These are phyloP conservation scores for Rhagologus leucostigma DNA, from an alignment of 2,113 vertebrate species.

Conservation along the genomic window DNA sequence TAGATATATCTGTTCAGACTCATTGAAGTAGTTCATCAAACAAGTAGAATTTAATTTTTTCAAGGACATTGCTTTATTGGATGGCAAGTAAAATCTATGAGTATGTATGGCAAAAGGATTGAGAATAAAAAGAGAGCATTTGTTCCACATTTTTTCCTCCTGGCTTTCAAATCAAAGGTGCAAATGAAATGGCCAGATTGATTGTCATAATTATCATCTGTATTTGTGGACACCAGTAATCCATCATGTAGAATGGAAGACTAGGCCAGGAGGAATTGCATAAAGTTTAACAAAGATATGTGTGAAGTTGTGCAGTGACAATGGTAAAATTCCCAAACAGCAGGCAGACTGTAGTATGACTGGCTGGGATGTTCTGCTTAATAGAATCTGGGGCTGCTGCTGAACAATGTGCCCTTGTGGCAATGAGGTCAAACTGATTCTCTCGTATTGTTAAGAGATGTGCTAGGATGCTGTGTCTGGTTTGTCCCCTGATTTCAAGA, in stretches of 20 bases:
- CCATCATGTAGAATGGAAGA: not conserved
- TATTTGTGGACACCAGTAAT: not conserved
- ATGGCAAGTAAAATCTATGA: not conserved
- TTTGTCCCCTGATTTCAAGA: not conserved
- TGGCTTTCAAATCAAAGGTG: not conserved
- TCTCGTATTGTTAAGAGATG: accelerated
- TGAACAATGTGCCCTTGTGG: not conserved
- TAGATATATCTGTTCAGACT: not conserved
- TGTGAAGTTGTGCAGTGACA: not conserved
- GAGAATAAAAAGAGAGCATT: not conserved
- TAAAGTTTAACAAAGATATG: not conserved
- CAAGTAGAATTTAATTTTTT: not conserved
- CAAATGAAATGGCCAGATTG: not conserved
- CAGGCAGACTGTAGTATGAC: too few species aligned
- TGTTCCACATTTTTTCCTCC: not conserved
- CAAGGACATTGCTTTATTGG: not conserved
- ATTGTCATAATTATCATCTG: not conserved
- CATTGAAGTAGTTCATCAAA: not conserved
- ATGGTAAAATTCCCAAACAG: not conserved
- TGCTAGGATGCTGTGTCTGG: not conserved
- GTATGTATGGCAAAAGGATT: not conserved
- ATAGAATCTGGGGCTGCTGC: not conserved
- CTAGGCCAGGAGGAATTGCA: not conserved
- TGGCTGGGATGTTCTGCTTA: not conserved
- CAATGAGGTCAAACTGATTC: not conserved